Evolutionary conservation across 2,113 vertebrate species (phyloP), one percentile per base, ranked within the genome.

Genomic region (Trinectes maculatus): DNA sequence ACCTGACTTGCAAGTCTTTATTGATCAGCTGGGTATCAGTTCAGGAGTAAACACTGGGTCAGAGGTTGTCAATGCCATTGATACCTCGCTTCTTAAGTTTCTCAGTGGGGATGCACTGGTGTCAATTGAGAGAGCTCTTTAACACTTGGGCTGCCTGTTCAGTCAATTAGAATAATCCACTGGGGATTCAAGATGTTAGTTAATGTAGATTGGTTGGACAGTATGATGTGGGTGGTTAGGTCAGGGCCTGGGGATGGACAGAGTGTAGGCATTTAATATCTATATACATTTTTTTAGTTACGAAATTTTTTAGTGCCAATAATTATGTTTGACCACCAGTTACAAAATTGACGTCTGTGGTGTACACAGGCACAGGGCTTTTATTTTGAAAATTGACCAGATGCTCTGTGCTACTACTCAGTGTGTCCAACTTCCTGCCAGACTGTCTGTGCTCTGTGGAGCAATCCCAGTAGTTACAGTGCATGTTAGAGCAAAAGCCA

Each of bases 51-150:
- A 82, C 40, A 72, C 25, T 10, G 34, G 71, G 66, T 82, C 39
- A 83, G 28, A 46, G 52, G 54, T 69, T 63, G 61, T 74, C 75
- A 57, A 74, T 61, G 66, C 22, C 64, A 72, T 57, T 46, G 12
- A 83, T 82, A 58, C 53, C 9, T n/a, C 31, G 31, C 43, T 46
- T 6, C 18, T 4, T 5, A 18, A 42, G 40, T 22, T 36, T 47
- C 62, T 71, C 61, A n/a, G 13, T 18, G 16, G 60, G 48, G 54
- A 54, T 2, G 25, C 44, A 58, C 29, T 4, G 4, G 2, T 55
- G 68, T 69, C 71, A 71, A 83, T 48, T 25, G 21, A 75, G 8
- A 71, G 47, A 64, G 63, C 71, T 78, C 62, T 75, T 78, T 71
- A 79, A 85, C 81, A 78, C 71, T 60, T 57, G 16, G 28, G 40